A percentile compares a stretch with the other conserved stretches of the same genome.
Evolutionary conservation across 2,113 vertebrate genomes (phyloP).

Genomic region (Excalfactoria chinensis): DNA sequence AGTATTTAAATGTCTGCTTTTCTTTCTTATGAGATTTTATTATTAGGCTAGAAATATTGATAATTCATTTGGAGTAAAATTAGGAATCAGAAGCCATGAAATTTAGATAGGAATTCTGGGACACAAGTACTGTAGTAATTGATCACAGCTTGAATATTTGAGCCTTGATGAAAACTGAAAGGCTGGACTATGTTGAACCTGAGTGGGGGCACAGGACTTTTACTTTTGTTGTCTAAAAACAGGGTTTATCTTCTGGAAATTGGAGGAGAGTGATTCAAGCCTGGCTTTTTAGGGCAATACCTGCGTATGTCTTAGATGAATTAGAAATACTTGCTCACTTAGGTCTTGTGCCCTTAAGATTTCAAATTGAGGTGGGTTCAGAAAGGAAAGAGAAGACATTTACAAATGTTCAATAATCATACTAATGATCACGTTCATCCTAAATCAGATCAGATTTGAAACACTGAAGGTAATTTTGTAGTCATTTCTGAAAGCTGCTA

Average conservation of each 20-base stretch:
- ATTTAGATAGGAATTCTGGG: neutral
- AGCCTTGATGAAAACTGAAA: neutral
- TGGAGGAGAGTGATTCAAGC: neutral
- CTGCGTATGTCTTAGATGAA: accelerated
- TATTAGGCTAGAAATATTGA: neutral
- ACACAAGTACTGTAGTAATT: neutral
- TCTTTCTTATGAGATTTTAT: neutral
- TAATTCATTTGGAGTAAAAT: neutral
- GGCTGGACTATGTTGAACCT: accelerated
- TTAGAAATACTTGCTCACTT: neutral
- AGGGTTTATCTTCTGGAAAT: neutral
- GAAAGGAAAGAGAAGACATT: neutral
- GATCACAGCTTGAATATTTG: neutral
- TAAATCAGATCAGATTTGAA: neutral
- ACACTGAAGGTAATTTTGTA: neutral
- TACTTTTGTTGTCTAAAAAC: neutral
- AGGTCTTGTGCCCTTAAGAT: accelerated
- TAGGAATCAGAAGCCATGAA: neutral
- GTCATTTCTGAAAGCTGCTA: neutral
- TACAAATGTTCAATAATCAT: neutral
- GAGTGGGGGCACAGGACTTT: accelerated
- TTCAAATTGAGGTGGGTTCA: neutral
- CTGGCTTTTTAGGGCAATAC: neutral
- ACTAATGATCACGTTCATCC: neutral
- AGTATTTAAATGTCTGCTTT: neutral